Evolutionary conservation across 1,140 invertebrate species (phyloP), one percentile per base, ranked within the genome.

Genomic region (Micrasema longulum): DNA sequence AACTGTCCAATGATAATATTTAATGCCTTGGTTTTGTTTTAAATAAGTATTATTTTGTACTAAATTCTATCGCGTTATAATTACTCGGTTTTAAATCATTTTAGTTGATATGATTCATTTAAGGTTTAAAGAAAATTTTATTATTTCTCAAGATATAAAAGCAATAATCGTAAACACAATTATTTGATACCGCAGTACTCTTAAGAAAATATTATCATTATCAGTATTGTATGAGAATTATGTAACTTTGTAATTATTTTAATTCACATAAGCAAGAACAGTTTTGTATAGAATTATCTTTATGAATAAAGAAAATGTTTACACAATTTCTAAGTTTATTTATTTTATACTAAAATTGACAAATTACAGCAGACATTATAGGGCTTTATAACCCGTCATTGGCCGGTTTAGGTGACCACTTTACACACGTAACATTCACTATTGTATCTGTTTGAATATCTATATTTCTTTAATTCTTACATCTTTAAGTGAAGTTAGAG

Each of bases 171-270:
- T n/a, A 43, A 43, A 43, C 11, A 43, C 38, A 2, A 2, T 43
- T n/a, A 12, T 43, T 43, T 1, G 7, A 2, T 43, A 43, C 38
- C 14, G 1, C 1, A 1, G 1, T 43, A 1, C n/a, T 41, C 50
- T 5, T 53, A 22, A n/a, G 50, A 53, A 22, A 23, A 53, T 31
- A 53, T 53, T 23, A 20, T 52, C 50, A n/a, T n/a, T n/a, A n/a
- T n/a, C n/a, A 53, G 50, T 53, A 53, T 53, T 53, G 50, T 53
- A 22, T 23, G 22, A 53, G 50, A 23, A 53, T 53, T 53, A 53
- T 53, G n/a, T 20, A 18, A 23, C 22, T 18, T 18, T 53, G 22
- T 53, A 31, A 22, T 23, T 18, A 18, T 53, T 12, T 53, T 5
- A 38, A 38, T 38, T 18, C 26, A 53, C 26, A 22, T 11, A 53